These are phyloP conservation scores for Ashinkailepas kermadecensis DNA, from an alignment of 2,888 invertebrate species.

Conservation along the genomic window DNA sequence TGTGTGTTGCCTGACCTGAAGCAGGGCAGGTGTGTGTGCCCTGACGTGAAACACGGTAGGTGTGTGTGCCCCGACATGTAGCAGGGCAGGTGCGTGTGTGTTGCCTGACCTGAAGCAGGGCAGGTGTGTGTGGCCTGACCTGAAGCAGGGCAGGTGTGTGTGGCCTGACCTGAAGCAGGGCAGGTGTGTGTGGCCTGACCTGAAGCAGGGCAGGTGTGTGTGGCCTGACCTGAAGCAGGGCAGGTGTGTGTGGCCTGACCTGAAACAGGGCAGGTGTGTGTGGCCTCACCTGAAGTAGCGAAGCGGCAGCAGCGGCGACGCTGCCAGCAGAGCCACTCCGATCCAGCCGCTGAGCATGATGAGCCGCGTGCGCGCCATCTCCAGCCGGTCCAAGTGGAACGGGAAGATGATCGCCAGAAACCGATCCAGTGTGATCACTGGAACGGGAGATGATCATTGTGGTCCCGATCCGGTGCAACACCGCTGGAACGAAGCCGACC, in stretches of 20 bases:
- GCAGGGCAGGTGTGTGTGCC: too few species aligned
- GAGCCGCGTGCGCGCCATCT: conserved; percentile 39
- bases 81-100: too few species aligned
- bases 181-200: background rate
- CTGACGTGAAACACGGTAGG: too few species aligned
- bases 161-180: too few species aligned
- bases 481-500: too few species aligned
- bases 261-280: conserved; percentile 42
- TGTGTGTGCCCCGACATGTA: too few species aligned
- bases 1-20: too few species aligned
- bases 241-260: conserved; percentile 32
- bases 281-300: conserved; percentile 42
- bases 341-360: conserved; percentile 42
- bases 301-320: conserved; percentile 39
- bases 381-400: conserved; percentile 39
- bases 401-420: conserved; percentile 43
- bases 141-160: too few species aligned
- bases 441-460: too few species aligned
- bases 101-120: conserved; percentile 6
- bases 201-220: background rate
- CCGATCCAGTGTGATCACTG: conserved; percentile 43
- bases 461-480: too few species aligned
- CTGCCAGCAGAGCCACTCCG: conserved; percentile 39
- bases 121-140: background rate
- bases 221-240: background rate